Evolutionary conservation across 2,113 vertebrate genomes (phyloP), one percentile per base, ranked within the genome.

Genomic region (Mohoua ochrocephala): DNA sequence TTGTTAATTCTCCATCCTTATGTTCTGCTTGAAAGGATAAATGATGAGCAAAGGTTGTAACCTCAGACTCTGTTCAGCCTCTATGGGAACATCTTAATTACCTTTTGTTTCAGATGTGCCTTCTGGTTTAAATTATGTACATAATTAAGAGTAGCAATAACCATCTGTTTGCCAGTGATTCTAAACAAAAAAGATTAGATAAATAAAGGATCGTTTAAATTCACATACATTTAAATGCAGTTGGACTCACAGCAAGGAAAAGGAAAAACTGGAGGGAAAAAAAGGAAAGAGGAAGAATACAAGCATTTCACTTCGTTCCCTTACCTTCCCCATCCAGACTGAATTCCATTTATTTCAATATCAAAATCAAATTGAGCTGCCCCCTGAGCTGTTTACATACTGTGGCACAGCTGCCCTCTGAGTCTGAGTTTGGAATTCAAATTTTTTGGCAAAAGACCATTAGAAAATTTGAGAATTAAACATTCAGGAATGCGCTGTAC

Each of bases 131-230:
- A 94, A 91, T 76, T 71, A 84, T 56, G 77, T 52, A 84, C 16
- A 57, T 85, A 89, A 95, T 95, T 92, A 89, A 89, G 73, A 82
- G 44, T 57, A 74, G 86, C 83, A 95, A 89, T 76, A 96, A 95
- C 74, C 87, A 94, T 68, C 84, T 92, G 81, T 60, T 75, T 91
- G 57, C 19, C 54, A 87, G 37, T 28, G 56, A 91, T 56, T 87
- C 61, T 23, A 79, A 75, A 82, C 69, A 67, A 68, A 52, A 79
- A 50, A 37, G 31, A 87, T 77, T 10, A 47, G 28, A 35, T 64
- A 82, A 89, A 86, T 71, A 76, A 73, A 95, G 42, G 59, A 65
- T 39, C 6, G 0, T 35, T 95, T 57, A 73, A 74, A 86, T 77
- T 87, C 79, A 85, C 41, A 57, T 50, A 6, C 15, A 67, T 69